A percentile compares a stretch with the other conserved stretches of the same genome.
Conservation (phyloP, 2,888 invertebrate genomes). For the Apamea anceps region DNA sequence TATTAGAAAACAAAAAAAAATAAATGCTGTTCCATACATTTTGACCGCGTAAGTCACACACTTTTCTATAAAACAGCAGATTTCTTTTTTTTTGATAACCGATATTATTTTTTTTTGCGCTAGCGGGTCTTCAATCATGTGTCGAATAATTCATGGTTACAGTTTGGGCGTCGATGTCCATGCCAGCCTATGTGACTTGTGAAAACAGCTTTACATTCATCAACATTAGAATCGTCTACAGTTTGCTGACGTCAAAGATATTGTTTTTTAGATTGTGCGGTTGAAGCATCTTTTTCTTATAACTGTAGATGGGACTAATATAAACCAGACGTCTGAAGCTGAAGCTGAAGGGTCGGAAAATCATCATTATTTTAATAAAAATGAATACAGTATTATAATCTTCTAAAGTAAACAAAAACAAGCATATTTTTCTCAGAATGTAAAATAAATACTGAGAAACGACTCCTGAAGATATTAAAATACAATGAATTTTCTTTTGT, state of each 20-base stretch:
- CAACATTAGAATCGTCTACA: neutral
- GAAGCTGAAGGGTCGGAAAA: neutral
- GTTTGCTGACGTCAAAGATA: neutral
- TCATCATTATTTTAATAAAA: neutral
- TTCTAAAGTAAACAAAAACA: neutral
- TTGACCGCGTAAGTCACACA: too few species aligned
- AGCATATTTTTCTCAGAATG: neutral
- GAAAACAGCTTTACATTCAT: neutral
- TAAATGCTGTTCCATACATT: too few species aligned
- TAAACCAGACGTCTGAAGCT: neutral
- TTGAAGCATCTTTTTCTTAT: neutral
- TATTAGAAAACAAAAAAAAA: too few species aligned
- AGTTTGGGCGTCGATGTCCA: neutral
- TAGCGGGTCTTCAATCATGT: neutral
- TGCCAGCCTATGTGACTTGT: neutral
- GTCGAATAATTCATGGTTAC: neutral
- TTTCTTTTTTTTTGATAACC: too few species aligned
- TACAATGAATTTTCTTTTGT: neutral
- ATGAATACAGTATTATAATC: constrained; percentile 3
- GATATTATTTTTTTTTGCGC: neutral
- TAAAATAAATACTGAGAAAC: constrained; percentile 1
- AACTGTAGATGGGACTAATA: neutral
- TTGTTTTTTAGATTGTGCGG: neutral
- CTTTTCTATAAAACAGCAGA: neutral
- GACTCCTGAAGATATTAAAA: neutral